A percentile compares a stretch with the other conserved stretches of the same genome.
Conservation (phyloP, 1,140 invertebrate species). For the Pseudomyrmex dendroicus region DNA sequence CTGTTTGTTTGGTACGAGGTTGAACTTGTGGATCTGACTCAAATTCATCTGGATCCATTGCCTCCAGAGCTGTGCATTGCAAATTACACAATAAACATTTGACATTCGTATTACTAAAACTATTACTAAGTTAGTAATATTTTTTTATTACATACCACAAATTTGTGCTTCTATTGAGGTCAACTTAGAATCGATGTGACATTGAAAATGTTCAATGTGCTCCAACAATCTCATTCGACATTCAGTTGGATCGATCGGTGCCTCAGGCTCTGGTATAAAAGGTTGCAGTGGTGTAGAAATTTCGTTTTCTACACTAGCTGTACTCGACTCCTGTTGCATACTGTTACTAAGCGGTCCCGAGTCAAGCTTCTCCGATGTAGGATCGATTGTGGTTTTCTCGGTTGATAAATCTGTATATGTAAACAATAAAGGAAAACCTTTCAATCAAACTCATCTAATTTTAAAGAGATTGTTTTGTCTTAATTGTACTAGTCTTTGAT, state of each 20-base stretch:
- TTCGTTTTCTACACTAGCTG: slow-evolving; percentile 55
- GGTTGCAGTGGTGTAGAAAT: slow-evolving; percentile 74
- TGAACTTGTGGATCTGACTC: slow-evolving; percentile 79
- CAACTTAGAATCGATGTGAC: slow-evolving; percentile 89
- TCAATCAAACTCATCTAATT: too few relatives aligned
- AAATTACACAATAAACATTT: slow-evolving; percentile 27
- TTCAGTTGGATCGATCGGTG: slow-evolving; percentile 91
- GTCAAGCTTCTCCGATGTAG: slow-evolving; percentile 22
- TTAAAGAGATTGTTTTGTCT: not conserved
- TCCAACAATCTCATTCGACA: slow-evolving; percentile 91
- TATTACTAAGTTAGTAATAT: not conserved
- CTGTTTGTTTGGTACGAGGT: slow-evolving; percentile 85
- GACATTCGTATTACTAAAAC: not conserved
- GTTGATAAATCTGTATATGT: slow-evolving; percentile 25
- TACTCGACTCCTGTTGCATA: slow-evolving; percentile 32
- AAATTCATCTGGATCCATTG: slow-evolving; percentile 79
- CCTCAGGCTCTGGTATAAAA: slow-evolving; percentile 90
- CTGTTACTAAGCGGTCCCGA: slow-evolving; percentile 27
- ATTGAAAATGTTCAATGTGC: slow-evolving; percentile 91
- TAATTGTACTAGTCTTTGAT: not conserved
- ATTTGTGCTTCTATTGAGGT: slow-evolving; percentile 92
- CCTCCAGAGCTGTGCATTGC: slow-evolving; percentile 81
- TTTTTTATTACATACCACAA: slow-evolving; percentile 85
- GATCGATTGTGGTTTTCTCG: slow-evolving; percentile 43
- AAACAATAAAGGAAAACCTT: not conserved